Conservation (phyloP, 1,140 invertebrate genomes). For the Scylla paramamosain region DNA sequence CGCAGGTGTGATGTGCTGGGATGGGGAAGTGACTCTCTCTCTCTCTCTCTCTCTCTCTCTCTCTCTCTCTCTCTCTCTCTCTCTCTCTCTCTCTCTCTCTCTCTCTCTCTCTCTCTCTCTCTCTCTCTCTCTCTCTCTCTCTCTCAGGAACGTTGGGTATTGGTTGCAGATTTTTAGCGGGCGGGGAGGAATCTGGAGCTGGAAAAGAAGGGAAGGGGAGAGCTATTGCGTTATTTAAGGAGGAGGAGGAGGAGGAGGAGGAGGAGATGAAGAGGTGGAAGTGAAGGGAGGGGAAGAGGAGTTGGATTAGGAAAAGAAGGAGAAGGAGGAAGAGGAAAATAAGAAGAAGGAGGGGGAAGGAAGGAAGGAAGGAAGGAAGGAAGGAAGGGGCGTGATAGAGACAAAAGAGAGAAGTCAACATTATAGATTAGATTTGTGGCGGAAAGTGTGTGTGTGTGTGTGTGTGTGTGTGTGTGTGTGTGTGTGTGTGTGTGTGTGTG, state of each 20-base stretch:
- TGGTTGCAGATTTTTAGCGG: no score
- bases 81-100: constrained; percentile 33
- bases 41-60: no score
- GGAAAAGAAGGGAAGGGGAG: not conserved
- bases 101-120: constrained; percentile 31
- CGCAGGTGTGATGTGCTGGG: not conserved
- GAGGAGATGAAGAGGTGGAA: not conserved
- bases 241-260: not conserved
- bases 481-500: constrained; percentile 9
- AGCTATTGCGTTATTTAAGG: not conserved
- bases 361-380: not conserved
- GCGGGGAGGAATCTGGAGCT: no score
- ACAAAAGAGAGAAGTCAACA: not conserved
- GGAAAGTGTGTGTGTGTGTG: constrained; percentile 2
- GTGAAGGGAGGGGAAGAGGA: not conserved
- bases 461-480: constrained; percentile 20
- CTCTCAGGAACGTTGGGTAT: not conserved
- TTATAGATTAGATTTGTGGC: not conserved
- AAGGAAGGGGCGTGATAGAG: not conserved
- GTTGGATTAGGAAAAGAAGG: not conserved
- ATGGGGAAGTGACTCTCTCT: no score
- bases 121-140: constrained; percentile 45
- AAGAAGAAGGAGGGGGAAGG: not conserved
- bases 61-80: not conserved
- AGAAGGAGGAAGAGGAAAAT: not conserved